These are phyloP conservation scores for Polymixis flavicincta DNA, from an alignment of 2,888 invertebrate genomes.

Conservation along the genomic window DNA sequence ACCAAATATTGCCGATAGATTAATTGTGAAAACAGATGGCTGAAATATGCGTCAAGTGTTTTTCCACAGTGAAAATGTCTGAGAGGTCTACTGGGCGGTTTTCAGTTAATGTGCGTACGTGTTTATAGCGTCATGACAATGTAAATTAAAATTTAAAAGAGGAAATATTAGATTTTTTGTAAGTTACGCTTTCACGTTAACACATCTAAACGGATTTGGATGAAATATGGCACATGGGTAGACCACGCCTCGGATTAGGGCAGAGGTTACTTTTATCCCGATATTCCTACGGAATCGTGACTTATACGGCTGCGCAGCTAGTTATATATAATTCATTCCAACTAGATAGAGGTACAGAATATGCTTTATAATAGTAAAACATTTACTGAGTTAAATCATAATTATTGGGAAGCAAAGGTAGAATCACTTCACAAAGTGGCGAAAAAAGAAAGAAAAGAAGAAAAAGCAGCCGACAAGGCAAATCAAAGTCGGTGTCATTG, in stretches of 20 bases:
- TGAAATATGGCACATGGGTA: no score
- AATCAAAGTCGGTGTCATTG: no score
- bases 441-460: neutral
- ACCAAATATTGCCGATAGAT: conserved; percentile 56
- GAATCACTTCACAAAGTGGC: neutral
- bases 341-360: neutral
- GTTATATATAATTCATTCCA: conserved; percentile 6
- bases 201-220: no score
- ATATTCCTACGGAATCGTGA: no score
- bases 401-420: neutral
- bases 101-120: conserved; percentile 26
- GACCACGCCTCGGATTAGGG: no score
- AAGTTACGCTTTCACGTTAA: no score
- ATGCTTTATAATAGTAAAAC: neutral
- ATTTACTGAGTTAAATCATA: neutral
- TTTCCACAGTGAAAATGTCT: conserved; percentile 44
- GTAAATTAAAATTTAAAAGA: no score
- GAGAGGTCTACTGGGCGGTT: conserved; percentile 21
- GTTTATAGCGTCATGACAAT: conserved; percentile 32
- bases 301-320: no score
- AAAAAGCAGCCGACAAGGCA: neutral
- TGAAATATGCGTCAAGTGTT: conserved; percentile 40
- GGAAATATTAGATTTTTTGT: no score
- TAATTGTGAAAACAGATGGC: conserved; percentile 43
- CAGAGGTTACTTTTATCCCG: no score